A percentile compares a stretch with the other conserved stretches of the same genome.
phyloP scores from a whole-genome alignment of 1,140 invertebrate genomes.

The Hormaphis cornu region DNA sequence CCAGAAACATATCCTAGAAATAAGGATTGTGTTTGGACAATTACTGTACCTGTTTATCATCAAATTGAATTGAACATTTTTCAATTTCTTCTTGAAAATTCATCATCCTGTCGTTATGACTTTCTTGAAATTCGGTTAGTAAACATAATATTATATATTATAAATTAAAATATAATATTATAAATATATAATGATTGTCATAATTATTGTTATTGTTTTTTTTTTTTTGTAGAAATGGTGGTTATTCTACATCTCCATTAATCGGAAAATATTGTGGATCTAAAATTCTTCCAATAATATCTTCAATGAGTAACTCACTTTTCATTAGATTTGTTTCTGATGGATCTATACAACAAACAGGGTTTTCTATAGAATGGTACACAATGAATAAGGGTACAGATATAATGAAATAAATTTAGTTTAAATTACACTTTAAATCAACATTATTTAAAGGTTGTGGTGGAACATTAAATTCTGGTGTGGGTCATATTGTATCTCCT shows the following conservation, averaged over 20 bases:
- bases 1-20: slow-evolving; percentile 85
- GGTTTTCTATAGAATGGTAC: slow-evolving; percentile 66
- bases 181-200: no score
- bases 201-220: no score
- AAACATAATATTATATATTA: not conserved
- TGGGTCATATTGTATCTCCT: slow-evolving; percentile 67
- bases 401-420: not conserved
- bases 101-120: slow-evolving; percentile 55
- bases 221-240: slow-evolving; percentile 68
- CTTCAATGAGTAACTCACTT: slow-evolving; percentile 58
- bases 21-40: slow-evolving; percentile 89
- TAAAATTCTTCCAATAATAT: slow-evolving; percentile 51
- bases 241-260: slow-evolving; percentile 54
- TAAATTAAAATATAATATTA: not conserved
- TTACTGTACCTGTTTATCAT: slow-evolving; percentile 55
- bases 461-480: slow-evolving; percentile 53
- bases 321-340: slow-evolving; percentile 63
- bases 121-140: slow-evolving; percentile 67
- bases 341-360: slow-evolving; percentile 45
- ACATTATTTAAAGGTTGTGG: slow-evolving; percentile 56
- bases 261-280: slow-evolving; percentile 62
- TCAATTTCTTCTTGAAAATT: slow-evolving; percentile 59
- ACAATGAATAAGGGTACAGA: slow-evolving; percentile 39
- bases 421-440: not conserved
- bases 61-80: slow-evolving; percentile 64